These are phyloP conservation scores for Nymphalis urticae DNA, from an alignment of 2,888 invertebrate genomes.

Conservation along the genomic window DNA sequence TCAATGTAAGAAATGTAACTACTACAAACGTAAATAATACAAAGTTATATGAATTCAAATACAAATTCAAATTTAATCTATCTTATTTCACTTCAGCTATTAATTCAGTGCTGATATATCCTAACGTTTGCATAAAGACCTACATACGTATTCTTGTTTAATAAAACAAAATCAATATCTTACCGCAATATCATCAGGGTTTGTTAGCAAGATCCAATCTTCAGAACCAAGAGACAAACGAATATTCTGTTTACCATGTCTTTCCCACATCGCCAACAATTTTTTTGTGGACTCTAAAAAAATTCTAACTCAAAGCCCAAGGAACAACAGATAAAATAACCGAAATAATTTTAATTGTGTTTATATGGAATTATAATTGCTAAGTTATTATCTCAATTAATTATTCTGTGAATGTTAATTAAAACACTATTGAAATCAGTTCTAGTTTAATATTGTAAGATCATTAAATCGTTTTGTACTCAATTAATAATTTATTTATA, in stretches of 20 bases:
- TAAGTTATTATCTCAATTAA: too few species aligned
- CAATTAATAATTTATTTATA: too few species aligned
- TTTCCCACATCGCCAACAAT: slow-evolving; percentile 46
- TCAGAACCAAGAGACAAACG: slow-evolving; percentile 47
- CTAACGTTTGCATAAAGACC: background rate
- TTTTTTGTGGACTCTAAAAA: slow-evolving; percentile 43
- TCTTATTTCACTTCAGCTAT: too few species aligned
- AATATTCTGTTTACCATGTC: slow-evolving; percentile 47
- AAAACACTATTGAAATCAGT: too few species aligned
- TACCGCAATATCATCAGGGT: slow-evolving; percentile 49
- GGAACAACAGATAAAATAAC: background rate
- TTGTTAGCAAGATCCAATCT: slow-evolving; percentile 48
- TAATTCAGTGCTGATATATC: background rate
- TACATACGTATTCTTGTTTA: background rate
- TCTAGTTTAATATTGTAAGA: too few species aligned
- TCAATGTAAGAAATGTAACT: too few species aligned
- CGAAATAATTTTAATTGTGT: background rate
- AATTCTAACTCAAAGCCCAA: background rate
- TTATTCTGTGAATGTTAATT: too few species aligned
- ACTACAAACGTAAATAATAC: too few species aligned
- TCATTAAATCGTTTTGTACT: too few species aligned
- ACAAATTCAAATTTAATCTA: too few species aligned
- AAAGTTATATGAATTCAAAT: too few species aligned
- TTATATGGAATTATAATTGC: too few species aligned
- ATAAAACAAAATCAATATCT: slow-evolving; percentile 19